phyloP scores from a whole-genome alignment of 2,888 invertebrate genomes.

The Endomychus coccineus region DNA sequence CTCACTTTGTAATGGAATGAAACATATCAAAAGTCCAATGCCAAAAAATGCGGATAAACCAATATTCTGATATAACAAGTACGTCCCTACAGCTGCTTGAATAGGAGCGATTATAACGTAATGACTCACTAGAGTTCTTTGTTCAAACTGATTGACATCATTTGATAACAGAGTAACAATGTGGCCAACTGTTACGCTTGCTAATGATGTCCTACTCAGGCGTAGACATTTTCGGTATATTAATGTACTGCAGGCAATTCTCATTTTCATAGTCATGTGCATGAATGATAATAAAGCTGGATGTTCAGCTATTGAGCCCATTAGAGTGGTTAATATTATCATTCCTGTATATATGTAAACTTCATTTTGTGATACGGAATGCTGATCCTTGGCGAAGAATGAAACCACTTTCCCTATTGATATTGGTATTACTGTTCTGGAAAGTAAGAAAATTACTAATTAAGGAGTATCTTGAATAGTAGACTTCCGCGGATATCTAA shows the following conservation, averaged over 20 bases:
- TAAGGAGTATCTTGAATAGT: too few species aligned
- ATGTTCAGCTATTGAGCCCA: constrained; percentile 45
- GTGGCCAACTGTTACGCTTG: constrained; percentile 51
- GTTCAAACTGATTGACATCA: constrained; percentile 74
- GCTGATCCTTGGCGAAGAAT: constrained; percentile 49
- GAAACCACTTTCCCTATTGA: constrained; percentile 57
- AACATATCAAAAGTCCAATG: constrained; percentile 40
- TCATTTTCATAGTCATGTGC: constrained; percentile 77
- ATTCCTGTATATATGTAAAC: constrained; percentile 72
- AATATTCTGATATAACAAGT: constrained; percentile 47
- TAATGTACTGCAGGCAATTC: constrained; percentile 74
- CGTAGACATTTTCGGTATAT: constrained; percentile 65
- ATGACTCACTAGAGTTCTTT: constrained; percentile 81
- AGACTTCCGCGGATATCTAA: too few species aligned
- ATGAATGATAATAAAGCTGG: constrained; percentile 83
- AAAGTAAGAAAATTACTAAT: constrained; percentile 26
- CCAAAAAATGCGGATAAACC: constrained; percentile 43
- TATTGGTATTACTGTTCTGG: constrained; percentile 39
- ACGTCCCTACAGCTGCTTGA: constrained; percentile 52
- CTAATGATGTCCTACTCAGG: constrained; percentile 49
- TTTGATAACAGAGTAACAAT: constrained; percentile 52
- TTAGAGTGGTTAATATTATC: constrained; percentile 46
- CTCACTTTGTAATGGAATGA: constrained; percentile 42
- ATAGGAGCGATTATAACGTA: constrained; percentile 68
- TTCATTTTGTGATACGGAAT: constrained; percentile 39